Base-by-base conservation (phyloP, 2,888 invertebrate species). In the Cabera pusaria region DNA sequence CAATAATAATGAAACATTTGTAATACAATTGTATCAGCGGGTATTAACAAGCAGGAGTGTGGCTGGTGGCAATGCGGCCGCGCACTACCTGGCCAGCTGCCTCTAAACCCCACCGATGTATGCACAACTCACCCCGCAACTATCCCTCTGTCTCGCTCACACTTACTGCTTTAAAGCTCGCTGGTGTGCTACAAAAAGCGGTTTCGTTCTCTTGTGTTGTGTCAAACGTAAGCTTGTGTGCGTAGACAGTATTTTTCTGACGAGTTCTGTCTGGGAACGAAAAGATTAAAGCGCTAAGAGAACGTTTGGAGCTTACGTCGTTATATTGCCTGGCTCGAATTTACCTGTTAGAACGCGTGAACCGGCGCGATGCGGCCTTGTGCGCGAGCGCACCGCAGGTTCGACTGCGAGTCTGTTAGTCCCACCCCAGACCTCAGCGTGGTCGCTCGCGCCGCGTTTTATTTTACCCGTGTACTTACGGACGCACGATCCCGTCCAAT, bases 281-380 rank as follows among this genome's bases (percentile, higher is more conserved):
- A 72, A 72, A 80, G 58, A 70, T 70, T 70, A 53, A 51, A 78
- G 75, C 67, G 54, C 64, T 52, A 60, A 66, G 64, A 60, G 53
- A 59, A 60, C 62, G 56, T 52, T 63, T 47, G 81, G 79, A 74
- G 63, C 65, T 76, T 86, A 75, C 44, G 58, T 59, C 84, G 57
- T 86, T 88, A 68, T 66, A 51, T 50, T 51, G 58, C 49, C 56
- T 49, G 53, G 66, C 70, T 59, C 66, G 68, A 77, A 75, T 78
- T 89, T 88, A 90, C 89, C 90, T 89, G 90, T 87, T 91, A 91
- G 91, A 90, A 90, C 91, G 87, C 86, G 85, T 87, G 87, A 89
- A 89, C 87, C 84, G 78, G 75, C 81, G 86, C 90, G 85, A 50
- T 50, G 86, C 84, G 88, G 90, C 88, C 90, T 90, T 90, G 90